A percentile compares a stretch with the other conserved stretches of the same genome.
phyloP scores from a whole-genome alignment of 2,888 invertebrate genomes.

The Teleogryllus oceanicus region DNA sequence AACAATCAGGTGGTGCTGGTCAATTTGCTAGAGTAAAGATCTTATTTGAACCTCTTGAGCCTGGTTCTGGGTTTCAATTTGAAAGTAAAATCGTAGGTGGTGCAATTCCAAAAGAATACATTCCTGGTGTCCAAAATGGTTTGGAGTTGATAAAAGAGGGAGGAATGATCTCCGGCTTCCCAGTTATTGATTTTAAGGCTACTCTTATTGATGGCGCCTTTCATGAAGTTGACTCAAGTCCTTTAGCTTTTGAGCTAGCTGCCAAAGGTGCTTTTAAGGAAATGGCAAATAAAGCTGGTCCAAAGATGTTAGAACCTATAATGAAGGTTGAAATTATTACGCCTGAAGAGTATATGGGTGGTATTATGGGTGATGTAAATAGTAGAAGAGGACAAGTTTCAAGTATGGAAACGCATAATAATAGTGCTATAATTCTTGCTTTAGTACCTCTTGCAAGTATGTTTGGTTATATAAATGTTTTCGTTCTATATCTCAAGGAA shows the following conservation, averaged over 20 bases:
- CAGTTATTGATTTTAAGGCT: constrained; percentile 24
- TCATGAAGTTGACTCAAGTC: constrained; percentile 32
- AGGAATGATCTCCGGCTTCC: constrained; percentile 31
- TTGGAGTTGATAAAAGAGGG: constrained; percentile 28
- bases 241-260: constrained; percentile 29
- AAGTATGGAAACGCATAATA: too few relatives aligned
- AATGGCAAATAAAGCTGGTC: constrained; percentile 29
- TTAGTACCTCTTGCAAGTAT: too few relatives aligned
- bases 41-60: constrained; percentile 22
- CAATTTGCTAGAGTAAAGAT: constrained; percentile 28
- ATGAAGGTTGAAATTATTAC: constrained; percentile 38
- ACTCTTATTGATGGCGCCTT: constrained; percentile 26
- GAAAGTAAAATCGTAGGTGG: constrained; percentile 36
- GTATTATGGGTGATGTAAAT: constrained; percentile 38
- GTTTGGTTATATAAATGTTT: constrained; percentile 33
- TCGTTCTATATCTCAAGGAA: constrained; percentile 24
- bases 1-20: constrained; percentile 30
- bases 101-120: constrained; percentile 37
- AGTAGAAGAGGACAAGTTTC: background rate
- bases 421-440: background rate
- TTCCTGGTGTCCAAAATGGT: constrained; percentile 37
- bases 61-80: constrained; percentile 31
- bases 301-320: constrained; percentile 36
- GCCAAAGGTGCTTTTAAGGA: constrained; percentile 28
- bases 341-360: constrained; percentile 39